These are phyloP conservation scores for Drosophila melanica DNA, from an alignment of 1,140 invertebrate genomes.

Conservation along the genomic window DNA sequence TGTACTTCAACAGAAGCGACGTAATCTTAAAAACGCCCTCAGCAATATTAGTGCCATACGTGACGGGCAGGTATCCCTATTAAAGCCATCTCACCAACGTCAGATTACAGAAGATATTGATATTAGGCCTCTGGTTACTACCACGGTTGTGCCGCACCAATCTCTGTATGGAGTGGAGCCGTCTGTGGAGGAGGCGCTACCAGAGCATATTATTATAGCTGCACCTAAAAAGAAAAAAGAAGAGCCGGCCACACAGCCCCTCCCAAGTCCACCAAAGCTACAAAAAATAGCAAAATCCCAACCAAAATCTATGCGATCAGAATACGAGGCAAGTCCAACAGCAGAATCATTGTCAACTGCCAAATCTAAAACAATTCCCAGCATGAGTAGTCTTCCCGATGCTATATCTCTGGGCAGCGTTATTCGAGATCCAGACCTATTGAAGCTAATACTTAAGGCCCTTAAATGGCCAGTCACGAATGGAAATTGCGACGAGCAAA, in stretches of 20 bases:
- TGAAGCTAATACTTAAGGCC: constrained; percentile 79
- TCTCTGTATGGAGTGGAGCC: constrained; percentile 52
- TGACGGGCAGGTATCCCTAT: constrained; percentile 72
- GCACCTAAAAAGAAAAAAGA: constrained; percentile 74
- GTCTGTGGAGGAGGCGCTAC: constrained; percentile 65
- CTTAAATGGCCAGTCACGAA: constrained; percentile 76
- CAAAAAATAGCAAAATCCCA: constrained; percentile 28
- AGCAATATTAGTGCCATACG: constrained; percentile 72
- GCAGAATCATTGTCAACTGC: not conserved
- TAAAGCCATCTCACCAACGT: constrained; percentile 61
- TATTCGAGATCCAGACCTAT: constrained; percentile 74
- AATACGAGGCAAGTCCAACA: constrained; percentile 11
- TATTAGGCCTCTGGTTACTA: constrained; percentile 50
- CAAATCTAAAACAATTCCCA: constrained; percentile 34
- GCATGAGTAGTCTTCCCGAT: constrained; percentile 63
- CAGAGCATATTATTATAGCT: constrained; percentile 77
- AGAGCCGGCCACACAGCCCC: constrained; percentile 12
- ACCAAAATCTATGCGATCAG: constrained; percentile 15
- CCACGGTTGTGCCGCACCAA: constrained; percentile 62
- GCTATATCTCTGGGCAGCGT: constrained; percentile 73
- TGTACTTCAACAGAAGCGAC: constrained; percentile 71
- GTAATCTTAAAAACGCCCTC: constrained; percentile 71
- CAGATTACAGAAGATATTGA: constrained; percentile 19
- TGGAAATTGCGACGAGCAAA: constrained; percentile 70
- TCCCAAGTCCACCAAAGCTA: constrained; percentile 10